Base-by-base conservation (phyloP, 2,113 vertebrate species). In the Sceloporus undulatus region DNA sequence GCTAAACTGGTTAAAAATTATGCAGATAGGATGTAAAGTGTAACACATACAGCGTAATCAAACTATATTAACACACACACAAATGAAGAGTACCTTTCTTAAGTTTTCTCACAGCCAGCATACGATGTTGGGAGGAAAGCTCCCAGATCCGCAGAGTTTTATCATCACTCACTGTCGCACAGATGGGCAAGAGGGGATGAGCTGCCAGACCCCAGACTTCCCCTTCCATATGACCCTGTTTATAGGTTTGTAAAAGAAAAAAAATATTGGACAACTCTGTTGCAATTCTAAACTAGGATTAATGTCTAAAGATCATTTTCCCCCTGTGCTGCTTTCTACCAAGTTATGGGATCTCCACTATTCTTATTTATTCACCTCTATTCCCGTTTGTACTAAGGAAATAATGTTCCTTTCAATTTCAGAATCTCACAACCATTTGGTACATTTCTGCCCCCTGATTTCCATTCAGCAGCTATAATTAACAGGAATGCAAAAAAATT, bases 91-190 rank as follows among this genome's bases (percentile, higher is more conserved):
- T 93, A 99, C 98, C 99, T 98, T 98, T 99, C 93, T 99, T 99
- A 73, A 99, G 98, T 81, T 99, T 99, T 92, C 99, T 98, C 6
- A 99, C 98, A 0, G 99, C 99, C 82, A 99, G 97, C 99, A 99
- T 99, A 29, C 99, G 98, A 95, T 99, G 99, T 92, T 99, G 98
- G 79, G 98, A 94, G 0, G 98, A 99, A 25, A 99, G 97, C 79
- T 99, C 99, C 99, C 99, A 99, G 95, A 99, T 98, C 23, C 98
- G 96, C 56, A 99, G 97, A 0, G 99, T 99, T 94, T 98, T 98
- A 92, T 99, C 99, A 0, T 99, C 99, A 2, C 99, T 98, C 89
- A 99, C 98, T 0, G 99, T 99, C 77, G 99, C 99, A 21, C 99
- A 99, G 92, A 99, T 96, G 21, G 99, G 98, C 93, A 99, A 97